Conservation (phyloP, 2,888 invertebrate genomes). For the Zhuqinia jingwanae region DNA sequence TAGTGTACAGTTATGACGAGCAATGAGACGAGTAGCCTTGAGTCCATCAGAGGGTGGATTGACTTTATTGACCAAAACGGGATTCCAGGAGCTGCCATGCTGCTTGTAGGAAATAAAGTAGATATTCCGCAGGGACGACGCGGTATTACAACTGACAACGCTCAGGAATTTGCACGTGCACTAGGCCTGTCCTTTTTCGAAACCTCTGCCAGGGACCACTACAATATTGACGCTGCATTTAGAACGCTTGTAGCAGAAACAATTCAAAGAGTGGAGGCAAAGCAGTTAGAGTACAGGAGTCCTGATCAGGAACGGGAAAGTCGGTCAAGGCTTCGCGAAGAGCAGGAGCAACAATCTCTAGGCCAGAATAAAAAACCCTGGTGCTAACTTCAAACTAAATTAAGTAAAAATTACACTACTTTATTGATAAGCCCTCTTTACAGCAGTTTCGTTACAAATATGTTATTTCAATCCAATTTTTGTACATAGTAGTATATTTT, state of each 20-base stretch:
- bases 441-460: too few relatives aligned
- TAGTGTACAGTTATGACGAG: neutral
- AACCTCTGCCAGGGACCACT: constrained; percentile 18
- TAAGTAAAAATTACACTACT: too few relatives aligned
- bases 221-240: constrained; percentile 26
- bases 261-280: constrained; percentile 17
- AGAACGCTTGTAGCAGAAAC: neutral
- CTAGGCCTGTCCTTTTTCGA: constrained; percentile 16
- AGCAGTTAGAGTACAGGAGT: constrained; percentile 26
- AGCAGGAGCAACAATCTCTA: too few relatives aligned
- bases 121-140: constrained; percentile 1
- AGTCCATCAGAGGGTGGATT: neutral
- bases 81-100: constrained; percentile 24
- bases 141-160: neutral
- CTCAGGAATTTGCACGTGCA: neutral
- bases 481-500: too few relatives aligned
- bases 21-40: neutral
- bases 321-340: neutral
- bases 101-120: constrained; percentile 25
- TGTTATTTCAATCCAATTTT: too few relatives aligned
- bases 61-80: constrained; percentile 5
- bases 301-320: constrained; percentile 17
- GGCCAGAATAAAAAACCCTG: too few relatives aligned
- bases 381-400: too few relatives aligned
- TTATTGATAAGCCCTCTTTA: too few relatives aligned